Evolutionary conservation across 2,113 vertebrate species (phyloP).

Genomic region (Xenus cinereus): DNA sequence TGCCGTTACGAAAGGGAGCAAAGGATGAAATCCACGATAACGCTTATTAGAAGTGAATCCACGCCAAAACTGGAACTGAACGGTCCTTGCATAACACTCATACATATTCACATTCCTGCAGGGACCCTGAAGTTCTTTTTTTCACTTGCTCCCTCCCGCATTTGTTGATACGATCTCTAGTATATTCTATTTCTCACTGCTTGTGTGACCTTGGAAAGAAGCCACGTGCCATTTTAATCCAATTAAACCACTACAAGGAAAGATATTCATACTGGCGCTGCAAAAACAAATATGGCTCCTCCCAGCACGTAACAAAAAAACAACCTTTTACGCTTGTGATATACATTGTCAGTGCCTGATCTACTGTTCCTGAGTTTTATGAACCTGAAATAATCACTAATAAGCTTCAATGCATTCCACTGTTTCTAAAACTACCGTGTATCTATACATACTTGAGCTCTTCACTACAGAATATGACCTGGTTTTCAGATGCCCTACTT

Average conservation of each 20-base stretch:
- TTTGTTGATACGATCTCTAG: neutral
- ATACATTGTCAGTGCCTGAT: neutral
- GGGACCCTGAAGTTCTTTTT: neutral
- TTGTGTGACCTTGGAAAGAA: neutral
- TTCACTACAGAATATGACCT: neutral
- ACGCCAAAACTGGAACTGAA: neutral
- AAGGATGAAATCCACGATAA: neutral
- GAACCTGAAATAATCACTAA: neutral
- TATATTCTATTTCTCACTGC: neutral
- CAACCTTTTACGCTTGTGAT: neutral
- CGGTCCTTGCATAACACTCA: neutral
- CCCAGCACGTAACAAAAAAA: neutral
- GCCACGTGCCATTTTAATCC: neutral
- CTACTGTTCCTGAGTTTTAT: neutral
- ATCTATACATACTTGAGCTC: neutral
- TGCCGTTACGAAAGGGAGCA: neutral
- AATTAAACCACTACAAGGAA: neutral
- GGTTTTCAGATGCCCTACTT: conserved; percentile 54
- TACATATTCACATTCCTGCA: neutral
- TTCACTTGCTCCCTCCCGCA: neutral
- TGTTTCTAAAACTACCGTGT: neutral
- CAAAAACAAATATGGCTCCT: neutral
- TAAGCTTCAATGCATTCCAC: neutral
- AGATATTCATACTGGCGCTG: neutral
- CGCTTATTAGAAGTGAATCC: neutral